Evolutionary conservation across 2,888 invertebrate genomes (phyloP).

Genomic region (Synanthedon tipuliformis): DNA sequence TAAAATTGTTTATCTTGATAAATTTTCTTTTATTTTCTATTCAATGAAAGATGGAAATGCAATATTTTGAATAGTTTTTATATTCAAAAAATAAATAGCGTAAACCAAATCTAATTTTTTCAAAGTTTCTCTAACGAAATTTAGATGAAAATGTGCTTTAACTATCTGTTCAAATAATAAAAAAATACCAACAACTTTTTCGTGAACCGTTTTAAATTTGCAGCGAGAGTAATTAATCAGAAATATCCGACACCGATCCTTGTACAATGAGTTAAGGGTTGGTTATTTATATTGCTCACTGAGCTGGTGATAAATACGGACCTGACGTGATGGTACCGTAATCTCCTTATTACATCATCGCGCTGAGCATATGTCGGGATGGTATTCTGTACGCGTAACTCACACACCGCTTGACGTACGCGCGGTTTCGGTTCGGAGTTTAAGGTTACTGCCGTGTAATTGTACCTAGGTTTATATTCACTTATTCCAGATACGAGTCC

Average conservation of each 20-base stretch:
- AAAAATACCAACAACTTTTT: too few species aligned
- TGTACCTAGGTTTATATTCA: background rate
- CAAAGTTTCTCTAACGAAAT: too few species aligned
- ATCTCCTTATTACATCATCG: slow-evolving; percentile 40
- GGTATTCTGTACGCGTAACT: slow-evolving; percentile 1
- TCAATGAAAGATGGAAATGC: too few species aligned
- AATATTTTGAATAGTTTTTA: too few species aligned
- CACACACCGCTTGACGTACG: background rate
- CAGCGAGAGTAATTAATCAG: background rate
- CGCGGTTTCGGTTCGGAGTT: background rate
- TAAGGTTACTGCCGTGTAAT: background rate
- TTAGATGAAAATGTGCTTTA: too few species aligned
- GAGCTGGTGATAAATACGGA: slow-evolving; percentile 41
- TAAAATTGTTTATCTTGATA: too few species aligned
- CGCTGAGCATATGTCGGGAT: slow-evolving; percentile 9
- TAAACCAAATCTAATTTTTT: too few species aligned
- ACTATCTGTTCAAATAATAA: too few species aligned
- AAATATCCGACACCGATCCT: background rate
- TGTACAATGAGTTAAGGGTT: slow-evolving; percentile 26
- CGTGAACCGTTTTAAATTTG: background rate
- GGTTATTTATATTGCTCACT: slow-evolving; percentile 33
- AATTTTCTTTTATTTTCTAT: too few species aligned
- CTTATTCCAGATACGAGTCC: background rate
- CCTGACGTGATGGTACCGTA: slow-evolving; percentile 29
- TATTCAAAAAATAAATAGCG: too few species aligned